phyloP scores from a whole-genome alignment of 2,888 invertebrate genomes.

The Plutella xylostella region DNA sequence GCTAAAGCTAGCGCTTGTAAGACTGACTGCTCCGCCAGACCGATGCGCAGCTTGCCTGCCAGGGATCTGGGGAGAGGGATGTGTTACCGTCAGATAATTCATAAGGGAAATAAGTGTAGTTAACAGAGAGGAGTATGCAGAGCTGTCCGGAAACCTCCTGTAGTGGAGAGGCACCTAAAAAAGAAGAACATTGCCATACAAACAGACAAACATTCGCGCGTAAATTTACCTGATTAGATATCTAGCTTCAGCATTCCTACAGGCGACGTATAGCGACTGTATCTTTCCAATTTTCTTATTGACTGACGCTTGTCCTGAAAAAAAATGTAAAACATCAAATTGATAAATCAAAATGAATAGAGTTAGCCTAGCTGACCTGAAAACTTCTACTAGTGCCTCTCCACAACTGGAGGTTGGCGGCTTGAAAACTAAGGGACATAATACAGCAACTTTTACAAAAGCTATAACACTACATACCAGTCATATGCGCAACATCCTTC shows the following conservation, averaged over 20 bases:
- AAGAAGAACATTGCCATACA: no score
- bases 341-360: not conserved
- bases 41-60: conserved; percentile 94
- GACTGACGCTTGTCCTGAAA: conserved; percentile 71
- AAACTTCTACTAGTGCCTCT: not conserved
- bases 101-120: no score
- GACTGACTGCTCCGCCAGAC: conserved; percentile 96
- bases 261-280: conserved; percentile 92
- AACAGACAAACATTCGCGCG: no score
- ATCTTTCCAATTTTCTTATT: conserved; percentile 93
- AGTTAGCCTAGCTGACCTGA: no score
- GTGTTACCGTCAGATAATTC: no score
- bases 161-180: no score
- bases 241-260: conserved; percentile 87
- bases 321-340: conserved; percentile 1
- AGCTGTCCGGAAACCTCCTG: no score
- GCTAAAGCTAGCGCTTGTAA: conserved; percentile 92
- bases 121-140: no score
- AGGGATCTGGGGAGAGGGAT: conserved; percentile 72
- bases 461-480: conserved; percentile 74
- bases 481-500: conserved; percentile 87
- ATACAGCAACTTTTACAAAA: no score
- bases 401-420: not conserved
- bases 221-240: conserved; percentile 76
- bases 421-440: not conserved